Base-by-base conservation (phyloP, 2,888 invertebrate species). In the Doris montereyensis region DNA sequence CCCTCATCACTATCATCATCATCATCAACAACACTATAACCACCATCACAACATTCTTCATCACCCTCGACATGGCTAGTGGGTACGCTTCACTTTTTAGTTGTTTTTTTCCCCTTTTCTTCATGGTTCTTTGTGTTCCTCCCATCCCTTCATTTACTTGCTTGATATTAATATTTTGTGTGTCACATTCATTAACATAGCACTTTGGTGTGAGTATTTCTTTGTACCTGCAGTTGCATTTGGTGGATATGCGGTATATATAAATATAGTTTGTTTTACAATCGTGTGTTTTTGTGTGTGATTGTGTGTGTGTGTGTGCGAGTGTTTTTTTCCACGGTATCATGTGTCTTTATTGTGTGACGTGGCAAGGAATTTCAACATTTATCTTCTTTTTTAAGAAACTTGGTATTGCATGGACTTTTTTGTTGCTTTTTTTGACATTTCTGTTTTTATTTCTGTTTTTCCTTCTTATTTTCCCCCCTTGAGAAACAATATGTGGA, bases 81-180 rank as follows among this genome's bases (percentile, higher is more conserved):
- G 79, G 79, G 79, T 79, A 79, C 60, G 79, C 62, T 34, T 75
- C 71, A 60, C 70, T 74, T 70, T 28, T 57, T 67, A 68, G 28
- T 75, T 76, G 67, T 75, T 74, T 70, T 28, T 57, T 67, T 67
- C 67, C 60, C 67, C 76, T 26, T 58, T 41, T 41, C 8, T 41
- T 10, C 52, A 41, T 41, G 8, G 52, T 41, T 17, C 17, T 17
- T 17, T 41, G 52, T 41, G 5, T 17, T 41, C 17, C 17, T 41
- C 52, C 8, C 52, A 5, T 5, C 17, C 17, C 17, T 5, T 41
- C 52, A 41, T 17, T 41, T 41, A 17, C 8, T 17, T 41, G 17
- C 17, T 5, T 41, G 52, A 10, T 41, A 5, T 10, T 41, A 41
- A 10, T 41, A 41, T 41, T 41, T 41, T 41, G 52, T 17, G 5